Base-by-base conservation (phyloP, 2,797 vertebrate species). In the Gila robusta region DNA sequence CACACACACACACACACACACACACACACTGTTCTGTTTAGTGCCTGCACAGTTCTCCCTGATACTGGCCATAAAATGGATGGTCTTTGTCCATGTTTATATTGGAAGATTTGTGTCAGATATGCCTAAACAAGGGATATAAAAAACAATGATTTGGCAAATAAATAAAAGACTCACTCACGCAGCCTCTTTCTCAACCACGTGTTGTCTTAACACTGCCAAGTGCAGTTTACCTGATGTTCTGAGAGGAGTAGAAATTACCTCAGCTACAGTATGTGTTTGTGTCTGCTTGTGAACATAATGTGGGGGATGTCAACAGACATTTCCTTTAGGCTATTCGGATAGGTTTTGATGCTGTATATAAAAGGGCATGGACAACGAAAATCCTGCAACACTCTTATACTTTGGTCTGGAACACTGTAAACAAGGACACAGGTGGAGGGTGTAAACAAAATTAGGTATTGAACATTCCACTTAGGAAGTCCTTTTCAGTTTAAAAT, bases 31-130 rank as follows among this genome's bases (percentile, higher is more conserved):
- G 91, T 95, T 95, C 94, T 88, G 49, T 89, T 91, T 84, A 89
- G 91, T 92, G 94, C 95, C 93, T 95, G 91, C 92, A 83, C 92
- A 91, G 91, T 95, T 95, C 94, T 88, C 84, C 84, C 88, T 89
- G 91, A 95, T 92, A 94, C 94, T 96, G 94, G 90, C 92, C 94
- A 95, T 95, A 95, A 95, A 95, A 94, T 93, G 91, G 41, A 21
- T 54, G 62, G 69, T 56, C 76, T 83, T 78, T 71, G 35, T 72
- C 44, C 44, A 23, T 69, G 49, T 66, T 81, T 70, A 44, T 39
- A 64, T 23, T 21, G 6, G 54, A 78, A 82, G 67, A 86, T 54
- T 71, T 66, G 59, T 54, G 39, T 89, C 41, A 77, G 87, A 86
- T 86, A 86, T 72, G 76, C n/a, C 84, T 16, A 84, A 67, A 49